Percentiles rank a stretch among this genome's conserved stretches.
Evolutionary conservation across 2,888 invertebrate genomes (phyloP).

Genomic region (Alviniconcha strummeri): DNA sequence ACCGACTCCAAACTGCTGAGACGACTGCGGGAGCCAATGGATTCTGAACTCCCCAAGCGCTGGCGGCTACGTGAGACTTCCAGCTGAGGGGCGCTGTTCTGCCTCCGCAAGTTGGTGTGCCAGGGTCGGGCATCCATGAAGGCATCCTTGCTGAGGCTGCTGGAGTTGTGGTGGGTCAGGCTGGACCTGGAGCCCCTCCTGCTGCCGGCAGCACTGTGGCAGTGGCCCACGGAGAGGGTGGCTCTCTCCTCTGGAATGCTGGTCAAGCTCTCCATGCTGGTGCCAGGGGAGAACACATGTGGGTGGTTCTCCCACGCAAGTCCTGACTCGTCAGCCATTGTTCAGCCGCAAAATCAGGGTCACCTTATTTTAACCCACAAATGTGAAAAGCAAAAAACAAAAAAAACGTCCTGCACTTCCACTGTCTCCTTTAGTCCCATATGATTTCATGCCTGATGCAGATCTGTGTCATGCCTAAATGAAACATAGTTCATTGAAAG

Average conservation of each 20-base stretch:
- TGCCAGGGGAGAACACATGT: constrained; percentile 17
- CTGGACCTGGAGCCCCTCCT: not conserved
- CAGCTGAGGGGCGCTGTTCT: constrained; percentile 32
- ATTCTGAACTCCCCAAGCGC: constrained; percentile 8
- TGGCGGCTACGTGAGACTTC: not conserved
- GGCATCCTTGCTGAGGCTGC: not conserved
- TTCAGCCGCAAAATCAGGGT: too few relatives aligned
- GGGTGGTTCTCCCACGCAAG: too few relatives aligned
- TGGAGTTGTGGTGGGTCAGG: not conserved
- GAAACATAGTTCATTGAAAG: too few relatives aligned
- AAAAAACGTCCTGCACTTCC: too few relatives aligned
- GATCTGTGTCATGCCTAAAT: too few relatives aligned
- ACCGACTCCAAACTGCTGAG: constrained; percentile 22
- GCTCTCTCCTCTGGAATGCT: not conserved
- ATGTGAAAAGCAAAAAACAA: too few relatives aligned
- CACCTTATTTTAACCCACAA: too few relatives aligned
- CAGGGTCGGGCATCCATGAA: not conserved
- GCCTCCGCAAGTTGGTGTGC: constrained; percentile 4
- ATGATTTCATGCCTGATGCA: too few relatives aligned
- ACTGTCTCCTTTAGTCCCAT: too few relatives aligned
- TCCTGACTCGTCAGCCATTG: too few relatives aligned
- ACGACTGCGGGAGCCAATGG: not conserved
- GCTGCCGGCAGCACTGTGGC: not conserved
- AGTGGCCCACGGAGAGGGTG: not conserved
- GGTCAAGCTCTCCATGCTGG: constrained; percentile 20